Evolutionary conservation across 2,888 invertebrate species (phyloP).

Genomic region (Diarsia rubi): DNA sequence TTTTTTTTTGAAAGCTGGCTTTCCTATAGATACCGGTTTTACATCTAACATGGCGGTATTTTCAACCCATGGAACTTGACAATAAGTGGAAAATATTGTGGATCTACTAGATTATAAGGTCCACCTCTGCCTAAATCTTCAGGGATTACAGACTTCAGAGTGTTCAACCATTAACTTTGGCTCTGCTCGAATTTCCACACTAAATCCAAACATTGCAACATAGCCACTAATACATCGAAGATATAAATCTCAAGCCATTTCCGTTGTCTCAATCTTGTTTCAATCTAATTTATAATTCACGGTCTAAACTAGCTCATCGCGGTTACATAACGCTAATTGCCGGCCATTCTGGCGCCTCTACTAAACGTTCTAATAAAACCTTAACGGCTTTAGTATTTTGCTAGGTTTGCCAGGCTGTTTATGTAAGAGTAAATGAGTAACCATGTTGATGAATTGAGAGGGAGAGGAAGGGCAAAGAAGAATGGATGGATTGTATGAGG

Average conservation of each 20-base stretch:
- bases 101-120: too few relatives aligned
- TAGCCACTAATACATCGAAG: not conserved
- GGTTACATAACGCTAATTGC: constrained; percentile 49
- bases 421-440: constrained; percentile 3
- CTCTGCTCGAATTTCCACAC: not conserved
- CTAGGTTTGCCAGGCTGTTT: constrained; percentile 11
- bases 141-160: too few relatives aligned
- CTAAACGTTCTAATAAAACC: constrained; percentile 10
- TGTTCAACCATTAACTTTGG: not conserved
- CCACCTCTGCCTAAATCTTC: too few relatives aligned
- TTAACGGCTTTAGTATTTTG: constrained; percentile 7
- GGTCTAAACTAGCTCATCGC: constrained; percentile 22
- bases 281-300: constrained; percentile 27
- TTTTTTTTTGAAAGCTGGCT: too few relatives aligned
- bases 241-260: constrained; percentile 3
- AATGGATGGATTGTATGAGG: too few relatives aligned
- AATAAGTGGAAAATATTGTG: too few relatives aligned
- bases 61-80: too few relatives aligned
- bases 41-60: too few relatives aligned
- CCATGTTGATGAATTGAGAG: too few relatives aligned
- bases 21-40: too few relatives aligned
- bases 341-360: constrained; percentile 24
- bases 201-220: not conserved
- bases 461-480: too few relatives aligned
- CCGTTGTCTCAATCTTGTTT: constrained; percentile 34